phyloP scores from a whole-genome alignment of 2,888 invertebrate genomes.

The Ypsolopha sequella region DNA sequence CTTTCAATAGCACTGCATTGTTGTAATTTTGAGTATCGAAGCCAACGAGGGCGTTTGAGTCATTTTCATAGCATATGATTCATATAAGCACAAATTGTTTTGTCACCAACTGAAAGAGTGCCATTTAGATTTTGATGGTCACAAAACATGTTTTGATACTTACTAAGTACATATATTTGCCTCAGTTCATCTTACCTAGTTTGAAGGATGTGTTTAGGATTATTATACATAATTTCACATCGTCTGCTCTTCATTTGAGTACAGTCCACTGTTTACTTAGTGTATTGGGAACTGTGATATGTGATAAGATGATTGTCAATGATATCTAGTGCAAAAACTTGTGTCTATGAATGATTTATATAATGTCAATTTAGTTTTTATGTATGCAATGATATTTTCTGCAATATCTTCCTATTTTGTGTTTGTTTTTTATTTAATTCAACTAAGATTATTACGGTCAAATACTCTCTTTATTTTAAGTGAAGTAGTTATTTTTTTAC shows the following conservation, averaged over 20 bases:
- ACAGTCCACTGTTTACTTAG: constrained; percentile 25
- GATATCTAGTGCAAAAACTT: constrained; percentile 27
- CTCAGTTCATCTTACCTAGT: constrained; percentile 15
- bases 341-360: constrained; percentile 16
- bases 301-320: constrained; percentile 56
- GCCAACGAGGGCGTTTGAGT: neutral
- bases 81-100: constrained; percentile 26
- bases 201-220: constrained; percentile 24
- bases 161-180: constrained; percentile 28
- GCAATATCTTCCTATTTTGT: constrained; percentile 42
- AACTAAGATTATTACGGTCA: constrained; percentile 11
- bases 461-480: neutral
- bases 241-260: constrained; percentile 7
- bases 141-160: constrained; percentile 45
- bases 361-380: constrained; percentile 19
- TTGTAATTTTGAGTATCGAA: neutral
- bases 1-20: neutral
- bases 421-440: constrained; percentile 23
- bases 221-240: constrained; percentile 9
- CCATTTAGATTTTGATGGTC: constrained; percentile 65
- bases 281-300: constrained; percentile 70
- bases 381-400: constrained; percentile 28
- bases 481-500: neutral
- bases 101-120: constrained; percentile 56
- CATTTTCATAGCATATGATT: neutral